Percentiles rank a stretch among this genome's conserved stretches.
phyloP scores from a whole-genome alignment of 1,140 invertebrate genomes.

The Pygmarrhopalites habei region DNA sequence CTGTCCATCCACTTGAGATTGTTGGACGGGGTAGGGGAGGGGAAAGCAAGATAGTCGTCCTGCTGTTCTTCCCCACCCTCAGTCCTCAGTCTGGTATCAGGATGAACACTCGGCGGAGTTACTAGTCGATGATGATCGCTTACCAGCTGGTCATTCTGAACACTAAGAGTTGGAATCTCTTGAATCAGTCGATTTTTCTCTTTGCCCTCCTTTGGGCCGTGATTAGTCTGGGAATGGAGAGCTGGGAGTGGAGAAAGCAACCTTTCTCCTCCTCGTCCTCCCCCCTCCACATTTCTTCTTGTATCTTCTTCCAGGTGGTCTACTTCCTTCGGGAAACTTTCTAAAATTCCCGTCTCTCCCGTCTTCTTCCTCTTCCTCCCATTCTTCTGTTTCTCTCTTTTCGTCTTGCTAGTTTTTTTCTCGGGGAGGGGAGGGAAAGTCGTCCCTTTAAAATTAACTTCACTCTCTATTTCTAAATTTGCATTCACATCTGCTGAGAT shows the following conservation, averaged over 20 bases:
- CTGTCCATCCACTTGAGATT: too few species aligned
- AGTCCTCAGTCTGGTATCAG: neutral
- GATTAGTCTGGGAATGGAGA: too few species aligned
- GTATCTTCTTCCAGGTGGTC: neutral
- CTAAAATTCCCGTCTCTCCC: too few species aligned
- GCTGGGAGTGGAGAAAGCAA: neutral
- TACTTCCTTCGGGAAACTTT: neutral
- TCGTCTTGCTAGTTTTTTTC: too few species aligned
- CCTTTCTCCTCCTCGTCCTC: neutral
- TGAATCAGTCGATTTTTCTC: conserved; percentile 9
- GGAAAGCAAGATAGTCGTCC: too few species aligned
- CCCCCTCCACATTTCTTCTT: too few species aligned
- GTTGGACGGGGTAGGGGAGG: too few species aligned
- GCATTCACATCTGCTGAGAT: conserved; percentile 1
- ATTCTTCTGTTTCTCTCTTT: neutral
- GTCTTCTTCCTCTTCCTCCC: neutral
- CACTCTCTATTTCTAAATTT: neutral
- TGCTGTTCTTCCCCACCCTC: neutral
- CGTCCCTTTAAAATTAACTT: neutral
- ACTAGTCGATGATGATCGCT: neutral
- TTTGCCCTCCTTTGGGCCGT: neutral
- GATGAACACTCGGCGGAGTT: neutral
- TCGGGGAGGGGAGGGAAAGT: too few species aligned
- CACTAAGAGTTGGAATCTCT: conserved; percentile 6
- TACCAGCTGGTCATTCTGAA: conserved; percentile 22